These are phyloP conservation scores for Agrochola macilenta DNA, from an alignment of 2,888 invertebrate species.

Conservation along the genomic window DNA sequence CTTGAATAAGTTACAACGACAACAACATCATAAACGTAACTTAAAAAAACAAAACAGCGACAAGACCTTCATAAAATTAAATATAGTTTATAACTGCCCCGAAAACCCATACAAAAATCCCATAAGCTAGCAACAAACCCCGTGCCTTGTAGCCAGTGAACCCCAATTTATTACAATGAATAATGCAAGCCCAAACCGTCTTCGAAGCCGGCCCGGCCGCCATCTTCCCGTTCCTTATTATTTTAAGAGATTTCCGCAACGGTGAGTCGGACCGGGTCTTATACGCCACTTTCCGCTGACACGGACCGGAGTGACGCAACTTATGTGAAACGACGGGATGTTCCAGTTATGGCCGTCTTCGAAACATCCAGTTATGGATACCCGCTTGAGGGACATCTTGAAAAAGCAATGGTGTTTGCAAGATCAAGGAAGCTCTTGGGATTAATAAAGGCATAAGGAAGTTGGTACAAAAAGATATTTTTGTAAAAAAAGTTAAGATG, in stretches of 20 bases:
- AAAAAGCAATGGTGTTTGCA: conserved; percentile 51
- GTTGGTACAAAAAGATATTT: conserved; percentile 33
- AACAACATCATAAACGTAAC: conserved; percentile 23
- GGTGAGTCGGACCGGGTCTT: conserved; percentile 31
- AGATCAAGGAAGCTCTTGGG: conserved; percentile 54
- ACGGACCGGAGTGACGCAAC: conserved; percentile 38
- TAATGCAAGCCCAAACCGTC: conserved; percentile 74
- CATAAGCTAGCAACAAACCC: conserved; percentile 58
- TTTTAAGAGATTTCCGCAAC: conserved; percentile 64
- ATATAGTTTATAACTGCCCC: conserved; percentile 49
- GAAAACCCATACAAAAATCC: conserved; percentile 54
- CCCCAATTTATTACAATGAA: conserved; percentile 82
- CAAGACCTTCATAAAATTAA: conserved; percentile 22
- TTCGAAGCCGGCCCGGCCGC: conserved; percentile 46
- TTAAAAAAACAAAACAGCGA: conserved; percentile 38
- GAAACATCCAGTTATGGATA: conserved; percentile 49
- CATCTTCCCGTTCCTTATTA: conserved; percentile 62
- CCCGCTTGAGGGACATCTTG: conserved; percentile 55
- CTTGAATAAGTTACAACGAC: background rate
- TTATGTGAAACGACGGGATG: conserved; percentile 33
- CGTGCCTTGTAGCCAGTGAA: conserved; percentile 64
- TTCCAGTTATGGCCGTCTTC: conserved; percentile 45
- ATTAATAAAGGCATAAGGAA: conserved; percentile 53
- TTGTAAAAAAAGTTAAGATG: conserved; percentile 28
- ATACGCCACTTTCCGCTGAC: conserved; percentile 44